phyloP scores from a whole-genome alignment of 2,888 invertebrate species.

The Polydrusus tereticollis region DNA sequence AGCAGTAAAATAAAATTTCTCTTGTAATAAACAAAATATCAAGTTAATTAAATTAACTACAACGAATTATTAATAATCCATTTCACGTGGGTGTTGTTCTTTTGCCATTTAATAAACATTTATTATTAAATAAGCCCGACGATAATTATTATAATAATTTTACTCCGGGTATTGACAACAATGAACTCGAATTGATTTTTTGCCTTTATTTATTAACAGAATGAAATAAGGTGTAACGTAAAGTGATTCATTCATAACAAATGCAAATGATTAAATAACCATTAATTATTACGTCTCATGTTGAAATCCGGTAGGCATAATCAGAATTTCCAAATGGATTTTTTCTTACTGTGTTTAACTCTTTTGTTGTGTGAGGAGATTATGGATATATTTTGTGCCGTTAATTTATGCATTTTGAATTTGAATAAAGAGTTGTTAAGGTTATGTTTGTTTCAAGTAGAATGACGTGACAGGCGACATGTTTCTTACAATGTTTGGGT shows the following conservation, averaged over 20 bases:
- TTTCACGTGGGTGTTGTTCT: not conserved
- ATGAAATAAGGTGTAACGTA: conserved; percentile 17
- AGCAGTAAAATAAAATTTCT: too few relatives aligned
- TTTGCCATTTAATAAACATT: conserved; percentile 14
- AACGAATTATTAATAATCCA: too few relatives aligned
- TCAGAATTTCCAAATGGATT: conserved; percentile 11
- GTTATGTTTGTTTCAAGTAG: not conserved
- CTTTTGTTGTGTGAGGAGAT: not conserved
- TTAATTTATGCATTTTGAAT: conserved; percentile 10
- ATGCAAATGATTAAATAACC: conserved; percentile 12
- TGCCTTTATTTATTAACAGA: conserved; percentile 2
- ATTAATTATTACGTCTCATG: conserved; percentile 14
- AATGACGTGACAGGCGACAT: conserved; percentile 10
- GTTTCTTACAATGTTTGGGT: not conserved
- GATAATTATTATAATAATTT: not conserved
- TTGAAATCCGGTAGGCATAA: conserved; percentile 23
- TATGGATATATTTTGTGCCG: not conserved
- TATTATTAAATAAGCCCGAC: conserved; percentile 3
- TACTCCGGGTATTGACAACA: conserved; percentile 18
- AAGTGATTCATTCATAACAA: conserved; percentile 23
- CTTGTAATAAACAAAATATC: too few relatives aligned
- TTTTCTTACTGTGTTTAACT: not conserved
- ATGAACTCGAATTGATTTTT: conserved; percentile 9
- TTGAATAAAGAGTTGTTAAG: too few relatives aligned
- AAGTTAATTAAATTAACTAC: too few relatives aligned